Evolutionary conservation across 2,888 invertebrate genomes (phyloP).

Genomic region (Latrodectus hesperus): DNA sequence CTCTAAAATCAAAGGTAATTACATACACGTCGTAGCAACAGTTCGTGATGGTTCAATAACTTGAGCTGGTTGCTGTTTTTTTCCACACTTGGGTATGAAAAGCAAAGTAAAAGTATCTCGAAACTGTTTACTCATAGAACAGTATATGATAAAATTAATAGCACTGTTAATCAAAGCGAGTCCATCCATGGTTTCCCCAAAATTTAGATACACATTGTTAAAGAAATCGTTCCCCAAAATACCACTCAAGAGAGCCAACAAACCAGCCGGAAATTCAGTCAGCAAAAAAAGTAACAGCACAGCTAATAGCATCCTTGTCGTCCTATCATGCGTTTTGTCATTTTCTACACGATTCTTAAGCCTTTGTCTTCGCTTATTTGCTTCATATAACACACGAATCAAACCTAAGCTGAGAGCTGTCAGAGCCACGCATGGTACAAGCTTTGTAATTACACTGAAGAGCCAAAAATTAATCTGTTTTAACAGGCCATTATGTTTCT

Average conservation of each 20-base stretch:
- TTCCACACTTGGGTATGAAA: slow-evolving; percentile 81
- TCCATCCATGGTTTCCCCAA: slow-evolving; percentile 88
- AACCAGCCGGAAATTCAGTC: slow-evolving; percentile 90
- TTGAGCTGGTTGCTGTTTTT: slow-evolving; percentile 79
- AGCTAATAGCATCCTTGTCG: slow-evolving; percentile 91
- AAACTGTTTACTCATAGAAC: slow-evolving; percentile 95
- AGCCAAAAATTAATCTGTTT: slow-evolving; percentile 87
- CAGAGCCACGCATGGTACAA: slow-evolving; percentile 90
- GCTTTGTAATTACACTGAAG: slow-evolving; percentile 93
- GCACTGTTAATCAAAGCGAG: slow-evolving; percentile 92
- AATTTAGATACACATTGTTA: slow-evolving; percentile 78
- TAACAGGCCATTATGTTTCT: slow-evolving; percentile 78
- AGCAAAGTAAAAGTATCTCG: slow-evolving; percentile 80
- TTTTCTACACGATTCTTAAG: slow-evolving; percentile 67
- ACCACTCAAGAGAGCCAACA: slow-evolving; percentile 84
- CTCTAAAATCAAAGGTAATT: neutral
- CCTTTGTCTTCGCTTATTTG: slow-evolving; percentile 71
- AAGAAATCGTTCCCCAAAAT: slow-evolving; percentile 84
- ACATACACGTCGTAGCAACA: slow-evolving; percentile 67
- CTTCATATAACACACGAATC: slow-evolving; percentile 72
- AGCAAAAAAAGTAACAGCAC: slow-evolving; percentile 89
- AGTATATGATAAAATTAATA: slow-evolving; percentile 94
- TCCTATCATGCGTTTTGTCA: slow-evolving; percentile 80
- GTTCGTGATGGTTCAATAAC: slow-evolving; percentile 60
- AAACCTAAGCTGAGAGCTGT: slow-evolving; percentile 79